Evolutionary conservation across 2,888 invertebrate genomes (phyloP).

Genomic region (Orthosia gracilis): DNA sequence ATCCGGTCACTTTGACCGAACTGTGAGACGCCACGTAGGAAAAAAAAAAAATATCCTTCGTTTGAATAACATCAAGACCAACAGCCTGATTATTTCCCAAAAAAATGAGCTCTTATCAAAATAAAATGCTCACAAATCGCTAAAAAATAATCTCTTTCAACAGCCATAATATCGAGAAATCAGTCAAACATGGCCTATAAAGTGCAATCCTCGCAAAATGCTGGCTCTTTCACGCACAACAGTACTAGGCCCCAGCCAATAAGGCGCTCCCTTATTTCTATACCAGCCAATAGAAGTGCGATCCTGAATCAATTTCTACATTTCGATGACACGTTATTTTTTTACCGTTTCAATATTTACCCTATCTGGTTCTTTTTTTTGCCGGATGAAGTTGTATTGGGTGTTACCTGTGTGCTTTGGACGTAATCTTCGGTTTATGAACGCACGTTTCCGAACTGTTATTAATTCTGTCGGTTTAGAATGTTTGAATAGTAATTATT

Average conservation of each 20-base stretch:
- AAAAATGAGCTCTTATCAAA: neutral
- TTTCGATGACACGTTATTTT: conserved; percentile 74
- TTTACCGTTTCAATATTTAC: conserved; percentile 73
- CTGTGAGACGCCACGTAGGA: no score
- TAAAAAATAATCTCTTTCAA: conserved; percentile 7
- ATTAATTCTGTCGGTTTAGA: conserved; percentile 45
- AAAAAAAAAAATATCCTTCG: no score
- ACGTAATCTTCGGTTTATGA: conserved; percentile 62
- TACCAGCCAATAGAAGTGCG: conserved; percentile 47
- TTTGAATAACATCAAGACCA: no score
- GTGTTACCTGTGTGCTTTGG: conserved; percentile 55
- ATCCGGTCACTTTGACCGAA: no score
- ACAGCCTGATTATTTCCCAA: no score
- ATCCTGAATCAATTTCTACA: conserved; percentile 75
- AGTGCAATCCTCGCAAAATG: conserved; percentile 50
- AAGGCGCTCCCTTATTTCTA: no score
- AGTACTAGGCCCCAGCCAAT: neutral
- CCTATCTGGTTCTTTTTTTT: conserved; percentile 65
- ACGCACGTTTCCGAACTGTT: conserved; percentile 38
- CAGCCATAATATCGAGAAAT: conserved; percentile 26
- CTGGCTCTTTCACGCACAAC: conserved; percentile 37
- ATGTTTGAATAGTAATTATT: conserved; percentile 48
- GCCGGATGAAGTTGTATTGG: conserved; percentile 59
- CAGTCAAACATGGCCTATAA: conserved; percentile 38
- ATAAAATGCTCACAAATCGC: neutral